Conservation (phyloP, 2,797 vertebrate genomes). For the Rhadinocentrus ornatus region DNA sequence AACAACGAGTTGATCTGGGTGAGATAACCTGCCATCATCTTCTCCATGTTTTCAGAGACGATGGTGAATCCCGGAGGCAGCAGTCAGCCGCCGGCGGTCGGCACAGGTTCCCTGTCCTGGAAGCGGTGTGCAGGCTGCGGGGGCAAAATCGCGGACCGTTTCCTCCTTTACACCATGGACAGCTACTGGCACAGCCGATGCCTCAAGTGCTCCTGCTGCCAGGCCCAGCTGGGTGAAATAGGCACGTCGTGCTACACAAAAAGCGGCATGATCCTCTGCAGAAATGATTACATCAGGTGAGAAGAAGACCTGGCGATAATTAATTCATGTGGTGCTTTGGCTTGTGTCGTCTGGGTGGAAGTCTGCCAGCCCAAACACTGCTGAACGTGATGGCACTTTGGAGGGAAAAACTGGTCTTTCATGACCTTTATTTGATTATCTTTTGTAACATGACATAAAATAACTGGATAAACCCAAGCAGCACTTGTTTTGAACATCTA, state of each 20-base stretch:
- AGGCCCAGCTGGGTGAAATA: conserved; percentile 98
- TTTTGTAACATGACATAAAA: conserved; percentile 53
- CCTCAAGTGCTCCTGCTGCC: conserved; percentile 99
- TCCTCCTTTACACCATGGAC: conserved; percentile 99
- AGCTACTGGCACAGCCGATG: conserved; percentile 99
- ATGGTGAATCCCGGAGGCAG: conserved; percentile 99
- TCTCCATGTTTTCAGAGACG: conserved; percentile 73
- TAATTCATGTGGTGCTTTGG: neutral
- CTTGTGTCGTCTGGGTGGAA: neutral
- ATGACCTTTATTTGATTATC: conserved; percentile 1
- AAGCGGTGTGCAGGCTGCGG: conserved; percentile 97
- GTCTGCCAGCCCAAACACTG: neutral
- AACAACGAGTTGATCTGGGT: neutral
- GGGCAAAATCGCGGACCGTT: conserved; percentile 97
- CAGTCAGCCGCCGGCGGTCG: conserved; percentile 92
- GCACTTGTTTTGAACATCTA: conserved; percentile 23
- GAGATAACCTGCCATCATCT: conserved; percentile 5
- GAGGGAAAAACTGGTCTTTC: conserved; percentile 20
- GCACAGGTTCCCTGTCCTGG: conserved; percentile 94
- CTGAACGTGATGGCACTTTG: neutral
- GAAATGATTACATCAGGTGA: conserved; percentile 99
- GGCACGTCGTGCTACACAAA: conserved; percentile 99
- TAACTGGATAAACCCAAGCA: conserved; percentile 67
- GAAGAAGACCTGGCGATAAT: conserved; percentile 37
- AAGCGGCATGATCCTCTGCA: conserved; percentile 99